Evolutionary conservation across 2,797 vertebrate genomes (phyloP), one percentile per base, ranked within the genome.

Genomic region (Masticophis lateralis): DNA sequence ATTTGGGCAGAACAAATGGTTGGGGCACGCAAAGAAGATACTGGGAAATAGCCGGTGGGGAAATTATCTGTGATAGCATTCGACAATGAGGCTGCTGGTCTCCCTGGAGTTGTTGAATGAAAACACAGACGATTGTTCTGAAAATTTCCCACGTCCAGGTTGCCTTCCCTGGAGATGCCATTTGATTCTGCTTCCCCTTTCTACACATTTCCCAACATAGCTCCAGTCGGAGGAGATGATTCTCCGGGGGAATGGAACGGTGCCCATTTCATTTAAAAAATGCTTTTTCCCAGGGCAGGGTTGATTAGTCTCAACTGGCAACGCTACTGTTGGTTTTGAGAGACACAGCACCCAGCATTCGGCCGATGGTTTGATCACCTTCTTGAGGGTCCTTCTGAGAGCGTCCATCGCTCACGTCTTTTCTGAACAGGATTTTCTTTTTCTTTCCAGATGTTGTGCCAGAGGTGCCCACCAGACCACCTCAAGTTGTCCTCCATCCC

Each of bases 401-500:
- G 28, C 6, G 5, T 1, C 13, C 1, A 3, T 32, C 32, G 0
- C 9, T 56, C 32, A 1, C 37, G 3, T 12, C 51, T 51, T 89
- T 89, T 89, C 69, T 88, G 57, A 93, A n/a, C 91, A 91, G 96
- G 92, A 0, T 0, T 27, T 95, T 63, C 97, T 25, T 27, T 94
- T 32, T 8, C 91, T 79, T 95, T 94, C n/a, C 97, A 99, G 99
- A 99, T 93, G 98, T 99, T 96, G 98, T 99, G 56, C 99, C 98
- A 0, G 99, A 99, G 98, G 98, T 98, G 4, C 99, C 99, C 0
- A 98, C 98, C 95, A 98, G 98, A 97, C 98, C 99, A 0, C 99
- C 99, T 0, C 99, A 99, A 97, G 99, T 99, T 94, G 97, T 99
- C 96, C 98, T 99, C 95, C 99, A 99, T 96, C 99, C 99, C 0